Percentiles rank a stretch among this genome's conserved stretches.
phyloP scores from a whole-genome alignment of 2,888 invertebrate species.

The Aricia artaxerxes region DNA sequence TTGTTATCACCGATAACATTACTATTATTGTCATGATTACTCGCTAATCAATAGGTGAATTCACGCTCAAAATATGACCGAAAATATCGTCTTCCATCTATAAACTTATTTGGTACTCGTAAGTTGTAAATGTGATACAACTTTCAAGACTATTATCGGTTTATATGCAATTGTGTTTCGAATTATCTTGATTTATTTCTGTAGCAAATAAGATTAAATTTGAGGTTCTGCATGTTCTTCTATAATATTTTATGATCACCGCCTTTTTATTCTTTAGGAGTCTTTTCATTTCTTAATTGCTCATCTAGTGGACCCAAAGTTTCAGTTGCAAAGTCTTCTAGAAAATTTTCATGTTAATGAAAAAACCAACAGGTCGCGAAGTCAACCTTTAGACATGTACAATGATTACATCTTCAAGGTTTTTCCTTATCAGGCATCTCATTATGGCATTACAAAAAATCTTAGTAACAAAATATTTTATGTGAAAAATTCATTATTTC shows the following conservation, averaged over 20 bases:
- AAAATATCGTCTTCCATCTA: too few species aligned
- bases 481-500: constrained; percentile 35
- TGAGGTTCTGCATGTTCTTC: neutral
- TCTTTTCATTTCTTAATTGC: neutral
- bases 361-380: constrained; percentile 6
- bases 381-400: constrained; percentile 37
- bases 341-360: neutral
- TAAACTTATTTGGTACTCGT: too few species aligned
- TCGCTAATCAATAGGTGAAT: too few species aligned
- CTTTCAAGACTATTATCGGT: too few species aligned
- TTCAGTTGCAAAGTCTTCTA: neutral
- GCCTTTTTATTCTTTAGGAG: neutral
- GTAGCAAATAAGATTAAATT: neutral
- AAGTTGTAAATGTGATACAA: too few species aligned
- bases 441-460: constrained; percentile 45
- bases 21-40: too few species aligned
- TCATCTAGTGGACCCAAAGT: neutral
- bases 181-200: neutral
- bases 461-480: constrained; percentile 34
- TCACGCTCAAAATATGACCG: too few species aligned
- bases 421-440: constrained; percentile 51
- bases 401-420: constrained; percentile 50
- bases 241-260: neutral
- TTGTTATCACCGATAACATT: too few species aligned
- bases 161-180: too few species aligned